phyloP scores from a whole-genome alignment of 2,797 vertebrate species.

The Astyanax mexicanus region DNA sequence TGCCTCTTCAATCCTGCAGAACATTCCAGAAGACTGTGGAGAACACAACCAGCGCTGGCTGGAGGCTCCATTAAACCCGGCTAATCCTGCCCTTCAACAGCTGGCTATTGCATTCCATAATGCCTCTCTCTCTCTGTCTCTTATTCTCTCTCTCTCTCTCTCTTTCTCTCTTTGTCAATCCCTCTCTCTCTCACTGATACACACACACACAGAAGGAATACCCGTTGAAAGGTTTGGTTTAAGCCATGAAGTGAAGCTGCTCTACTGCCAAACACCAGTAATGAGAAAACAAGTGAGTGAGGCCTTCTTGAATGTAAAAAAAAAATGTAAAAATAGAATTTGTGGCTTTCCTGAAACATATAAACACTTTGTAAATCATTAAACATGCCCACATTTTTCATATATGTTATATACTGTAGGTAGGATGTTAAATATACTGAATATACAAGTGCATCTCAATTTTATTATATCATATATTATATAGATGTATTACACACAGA shows the following conservation, averaged over 20 bases:
- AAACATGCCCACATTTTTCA: no score
- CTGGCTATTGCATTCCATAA: conserved; percentile 67
- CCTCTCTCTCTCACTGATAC: conserved; percentile 1
- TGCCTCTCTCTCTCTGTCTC: conserved; percentile 32
- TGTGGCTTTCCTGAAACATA: no score
- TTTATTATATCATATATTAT: no score
- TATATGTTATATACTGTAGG: no score
- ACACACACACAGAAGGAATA: not conserved
- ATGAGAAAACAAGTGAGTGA: conserved; percentile 6
- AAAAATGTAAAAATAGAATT: not conserved
- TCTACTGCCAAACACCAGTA: conserved; percentile 30
- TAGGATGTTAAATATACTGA: no score
- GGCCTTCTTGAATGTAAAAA: not conserved
- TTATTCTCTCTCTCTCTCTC: not conserved
- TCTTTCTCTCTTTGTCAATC: conserved; percentile 15
- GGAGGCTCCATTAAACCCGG: conserved; percentile 74
- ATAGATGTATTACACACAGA: no score
- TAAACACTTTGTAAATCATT: no score
- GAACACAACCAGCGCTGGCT: conserved; percentile 77
- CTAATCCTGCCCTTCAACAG: conserved; percentile 80
- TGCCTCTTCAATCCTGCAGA: conserved; percentile 57
- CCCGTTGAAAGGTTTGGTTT: conserved; percentile 8
- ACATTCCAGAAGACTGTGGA: conserved; percentile 65
- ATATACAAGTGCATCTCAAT: no score
- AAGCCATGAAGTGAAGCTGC: conserved; percentile 6